Conservation (phyloP, 2,888 invertebrate species). For the Hirtodrosophila alboralis region DNA sequence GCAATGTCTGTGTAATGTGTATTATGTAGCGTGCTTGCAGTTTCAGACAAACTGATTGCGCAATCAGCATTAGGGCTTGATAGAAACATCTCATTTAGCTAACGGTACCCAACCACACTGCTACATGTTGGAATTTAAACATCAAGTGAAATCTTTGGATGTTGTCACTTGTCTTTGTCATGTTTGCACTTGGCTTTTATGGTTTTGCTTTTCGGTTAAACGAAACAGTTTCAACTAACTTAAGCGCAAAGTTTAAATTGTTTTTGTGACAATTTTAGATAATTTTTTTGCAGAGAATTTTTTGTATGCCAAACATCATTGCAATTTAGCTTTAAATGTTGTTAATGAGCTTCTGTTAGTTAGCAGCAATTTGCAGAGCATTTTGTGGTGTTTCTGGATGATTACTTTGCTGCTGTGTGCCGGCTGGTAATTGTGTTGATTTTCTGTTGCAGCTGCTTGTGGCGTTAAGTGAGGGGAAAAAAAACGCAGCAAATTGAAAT, state of each 20-base stretch:
- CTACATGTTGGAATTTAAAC: conserved; percentile 50
- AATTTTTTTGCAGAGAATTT: conserved; percentile 8
- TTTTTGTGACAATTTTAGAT: conserved; percentile 26
- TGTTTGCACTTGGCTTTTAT: conserved; percentile 72
- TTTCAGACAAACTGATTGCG: conserved; percentile 55
- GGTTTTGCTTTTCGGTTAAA: conserved; percentile 26
- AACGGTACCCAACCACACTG: conserved; percentile 1
- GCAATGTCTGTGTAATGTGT: conserved; percentile 29
- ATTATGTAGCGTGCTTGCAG: conserved; percentile 9
- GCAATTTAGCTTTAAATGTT: conserved; percentile 42
- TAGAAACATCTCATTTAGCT: conserved; percentile 33
- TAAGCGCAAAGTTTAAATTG: conserved; percentile 27
- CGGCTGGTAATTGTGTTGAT: conserved; percentile 48
- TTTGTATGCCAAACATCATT: conserved; percentile 34
- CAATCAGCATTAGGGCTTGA: conserved; percentile 65
- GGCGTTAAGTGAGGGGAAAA: conserved; percentile 23
- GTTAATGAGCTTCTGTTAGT: background rate
- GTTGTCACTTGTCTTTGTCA: conserved; percentile 70
- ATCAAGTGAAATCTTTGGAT: conserved; percentile 66
- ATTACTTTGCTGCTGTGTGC: conserved; percentile 49
- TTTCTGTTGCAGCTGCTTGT: conserved; percentile 30
- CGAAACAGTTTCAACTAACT: conserved; percentile 47
- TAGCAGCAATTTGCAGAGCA: conserved; percentile 55
- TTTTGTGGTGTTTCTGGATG: conserved; percentile 65
- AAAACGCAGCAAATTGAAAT: conserved; percentile 47